Evolutionary conservation across 2,888 invertebrate species (phyloP).

Genomic region (Nomada fabriciana): DNA sequence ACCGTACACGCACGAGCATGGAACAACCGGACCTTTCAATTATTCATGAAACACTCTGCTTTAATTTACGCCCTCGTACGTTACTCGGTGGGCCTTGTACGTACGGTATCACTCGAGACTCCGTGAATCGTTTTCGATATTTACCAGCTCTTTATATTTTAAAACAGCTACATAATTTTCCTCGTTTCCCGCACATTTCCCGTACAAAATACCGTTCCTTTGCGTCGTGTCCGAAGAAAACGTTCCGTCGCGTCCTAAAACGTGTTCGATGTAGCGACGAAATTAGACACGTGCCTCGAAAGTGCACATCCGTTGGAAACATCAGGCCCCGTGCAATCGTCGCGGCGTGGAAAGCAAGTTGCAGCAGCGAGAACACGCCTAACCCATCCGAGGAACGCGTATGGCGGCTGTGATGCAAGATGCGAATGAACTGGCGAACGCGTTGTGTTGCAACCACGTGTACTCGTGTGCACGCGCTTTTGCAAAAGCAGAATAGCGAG

Average conservation of each 20-base stretch:
- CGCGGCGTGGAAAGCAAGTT: background rate
- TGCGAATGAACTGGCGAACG: conserved; percentile 7
- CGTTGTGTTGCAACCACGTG: conserved; percentile 9
- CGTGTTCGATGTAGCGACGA: conserved; percentile 1
- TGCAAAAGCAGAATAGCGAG: background rate
- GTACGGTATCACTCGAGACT: conserved; percentile 19
- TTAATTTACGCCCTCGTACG: conserved; percentile 70
- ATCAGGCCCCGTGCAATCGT: background rate
- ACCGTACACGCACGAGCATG: conserved; percentile 52
- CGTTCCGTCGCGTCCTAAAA: background rate
- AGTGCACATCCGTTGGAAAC: background rate
- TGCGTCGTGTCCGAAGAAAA: background rate
- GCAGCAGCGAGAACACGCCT: background rate
- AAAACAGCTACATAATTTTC: background rate
- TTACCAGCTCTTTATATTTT: conserved; percentile 7
- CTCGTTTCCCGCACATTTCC: background rate
- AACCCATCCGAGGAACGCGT: conserved; percentile 4
- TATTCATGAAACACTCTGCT: conserved; percentile 77
- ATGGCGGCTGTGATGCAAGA: conserved; percentile 35
- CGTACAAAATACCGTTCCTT: background rate
- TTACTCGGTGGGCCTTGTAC: conserved; percentile 48
- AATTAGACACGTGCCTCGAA: background rate
- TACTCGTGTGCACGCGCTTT: conserved; percentile 4
- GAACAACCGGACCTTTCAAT: conserved; percentile 64
- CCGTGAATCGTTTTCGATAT: conserved; percentile 24